Percentiles rank a stretch among this genome's conserved stretches.
Evolutionary conservation across 2,888 invertebrate species (phyloP).

Genomic region (Standfussiana lucernea): DNA sequence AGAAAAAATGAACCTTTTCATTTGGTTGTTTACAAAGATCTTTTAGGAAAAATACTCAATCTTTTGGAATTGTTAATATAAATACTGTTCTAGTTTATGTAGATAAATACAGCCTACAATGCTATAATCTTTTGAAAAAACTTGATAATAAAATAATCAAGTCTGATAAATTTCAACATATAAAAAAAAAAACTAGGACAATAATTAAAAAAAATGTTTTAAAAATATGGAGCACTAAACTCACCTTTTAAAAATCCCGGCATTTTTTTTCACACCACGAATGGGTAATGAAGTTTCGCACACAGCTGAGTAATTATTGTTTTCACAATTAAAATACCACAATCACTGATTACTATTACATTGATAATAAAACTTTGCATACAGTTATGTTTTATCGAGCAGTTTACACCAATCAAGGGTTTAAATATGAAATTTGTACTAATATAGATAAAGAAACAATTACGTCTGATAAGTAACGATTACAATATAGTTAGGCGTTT

Average conservation of each 20-base stretch:
- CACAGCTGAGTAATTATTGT: slow-evolving; percentile 53
- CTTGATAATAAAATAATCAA: slow-evolving; percentile 20
- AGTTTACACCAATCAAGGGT: slow-evolving; percentile 88
- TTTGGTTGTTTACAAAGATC: slow-evolving; percentile 38
- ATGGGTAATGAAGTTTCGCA: slow-evolving; percentile 41
- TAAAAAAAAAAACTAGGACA: neutral
- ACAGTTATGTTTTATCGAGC: slow-evolving; percentile 78
- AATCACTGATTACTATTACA: slow-evolving; percentile 69
- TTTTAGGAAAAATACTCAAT: neutral
- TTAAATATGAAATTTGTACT: slow-evolving; percentile 86
- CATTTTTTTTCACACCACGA: slow-evolving; percentile 40
- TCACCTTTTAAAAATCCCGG: slow-evolving; percentile 50
- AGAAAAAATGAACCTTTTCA: slow-evolving; percentile 4
- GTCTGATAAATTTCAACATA: neutral
- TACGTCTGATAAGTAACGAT: slow-evolving; percentile 85
- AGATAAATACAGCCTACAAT: slow-evolving; percentile 26
- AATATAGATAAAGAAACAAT: slow-evolving; percentile 88
- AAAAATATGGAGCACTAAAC: slow-evolving; percentile 33
- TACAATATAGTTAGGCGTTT: slow-evolving; percentile 76
- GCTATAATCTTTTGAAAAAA: slow-evolving; percentile 24
- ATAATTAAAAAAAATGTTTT: neutral
- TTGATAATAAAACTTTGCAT: slow-evolving; percentile 69
- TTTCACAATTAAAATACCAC: slow-evolving; percentile 60
- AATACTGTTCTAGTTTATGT: slow-evolving; percentile 13
- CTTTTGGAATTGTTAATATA: slow-evolving; percentile 4